These are phyloP conservation scores for Agrochola lota DNA, from an alignment of 2,888 invertebrate genomes.

Conservation along the genomic window DNA sequence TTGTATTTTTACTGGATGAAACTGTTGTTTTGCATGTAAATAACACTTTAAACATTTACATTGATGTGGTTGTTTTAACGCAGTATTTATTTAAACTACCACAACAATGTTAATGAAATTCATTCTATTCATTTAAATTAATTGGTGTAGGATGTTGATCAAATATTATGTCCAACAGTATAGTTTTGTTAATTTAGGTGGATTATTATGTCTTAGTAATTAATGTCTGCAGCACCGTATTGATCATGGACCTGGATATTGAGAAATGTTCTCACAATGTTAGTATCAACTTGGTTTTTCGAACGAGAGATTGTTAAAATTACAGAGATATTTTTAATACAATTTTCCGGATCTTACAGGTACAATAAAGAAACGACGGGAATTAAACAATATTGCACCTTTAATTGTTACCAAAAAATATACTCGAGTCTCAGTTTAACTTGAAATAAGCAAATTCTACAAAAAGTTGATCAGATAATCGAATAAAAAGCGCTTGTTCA, in stretches of 20 bases:
- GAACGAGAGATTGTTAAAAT: background rate
- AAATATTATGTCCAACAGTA: too few relatives aligned
- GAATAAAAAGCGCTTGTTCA: background rate
- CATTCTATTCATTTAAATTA: background rate
- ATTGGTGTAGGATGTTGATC: background rate
- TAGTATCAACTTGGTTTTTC: background rate
- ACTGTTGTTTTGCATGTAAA: constrained; percentile 4
- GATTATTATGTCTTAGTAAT: too few relatives aligned
- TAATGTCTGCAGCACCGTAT: background rate
- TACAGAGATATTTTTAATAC: background rate
- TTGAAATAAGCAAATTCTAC: too few relatives aligned
- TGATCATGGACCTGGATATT: background rate
- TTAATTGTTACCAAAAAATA: background rate
- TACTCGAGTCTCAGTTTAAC: background rate
- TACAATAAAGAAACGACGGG: too few relatives aligned
- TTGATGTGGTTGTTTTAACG: background rate
- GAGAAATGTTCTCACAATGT: background rate
- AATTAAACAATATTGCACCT: background rate
- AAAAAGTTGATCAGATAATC: background rate
- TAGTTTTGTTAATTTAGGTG: too few relatives aligned
- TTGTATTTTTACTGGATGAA: background rate
- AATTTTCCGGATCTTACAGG: background rate
- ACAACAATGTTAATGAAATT: background rate
- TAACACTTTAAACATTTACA: background rate
- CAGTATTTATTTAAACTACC: background rate